Evolutionary conservation across 2,797 vertebrate species (phyloP).

Genomic region (Onychomys arenicola): DNA sequence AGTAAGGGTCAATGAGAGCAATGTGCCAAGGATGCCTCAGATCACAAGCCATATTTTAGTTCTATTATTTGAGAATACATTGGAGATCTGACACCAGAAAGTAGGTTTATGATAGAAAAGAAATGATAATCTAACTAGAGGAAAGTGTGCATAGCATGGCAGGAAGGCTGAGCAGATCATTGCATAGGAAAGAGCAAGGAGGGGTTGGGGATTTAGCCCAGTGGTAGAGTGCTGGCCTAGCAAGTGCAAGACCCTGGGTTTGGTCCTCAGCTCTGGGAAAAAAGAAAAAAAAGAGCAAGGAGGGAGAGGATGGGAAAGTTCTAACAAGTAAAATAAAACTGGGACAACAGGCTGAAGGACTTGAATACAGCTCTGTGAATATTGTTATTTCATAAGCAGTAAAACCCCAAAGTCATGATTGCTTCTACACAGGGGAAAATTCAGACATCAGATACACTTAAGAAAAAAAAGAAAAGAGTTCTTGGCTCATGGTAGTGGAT

Average conservation of each 20-base stretch:
- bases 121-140: not conserved
- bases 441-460: slow-evolving; percentile 5
- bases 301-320: not conserved
- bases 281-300: not conserved
- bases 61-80: not conserved
- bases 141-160: not conserved
- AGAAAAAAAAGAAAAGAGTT: not conserved
- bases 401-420: not conserved
- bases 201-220: too few species aligned
- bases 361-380: not conserved
- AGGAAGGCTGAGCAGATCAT: not conserved
- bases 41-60: not conserved
- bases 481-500: not conserved
- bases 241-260: too few species aligned
- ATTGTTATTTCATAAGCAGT: slow-evolving; percentile 30
- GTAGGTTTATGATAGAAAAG: slow-evolving; percentile 19
- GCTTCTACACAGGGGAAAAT: slow-evolving; percentile 34
- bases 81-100: not conserved
- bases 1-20: not conserved
- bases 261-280: too few species aligned
- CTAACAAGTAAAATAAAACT: not conserved
- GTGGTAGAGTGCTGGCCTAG: too few species aligned
- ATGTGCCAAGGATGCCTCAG: not conserved
- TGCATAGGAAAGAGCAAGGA: not conserved
- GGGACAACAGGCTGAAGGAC: not conserved